phyloP scores from a whole-genome alignment of 1,140 invertebrate species.

The Popillia japonica region DNA sequence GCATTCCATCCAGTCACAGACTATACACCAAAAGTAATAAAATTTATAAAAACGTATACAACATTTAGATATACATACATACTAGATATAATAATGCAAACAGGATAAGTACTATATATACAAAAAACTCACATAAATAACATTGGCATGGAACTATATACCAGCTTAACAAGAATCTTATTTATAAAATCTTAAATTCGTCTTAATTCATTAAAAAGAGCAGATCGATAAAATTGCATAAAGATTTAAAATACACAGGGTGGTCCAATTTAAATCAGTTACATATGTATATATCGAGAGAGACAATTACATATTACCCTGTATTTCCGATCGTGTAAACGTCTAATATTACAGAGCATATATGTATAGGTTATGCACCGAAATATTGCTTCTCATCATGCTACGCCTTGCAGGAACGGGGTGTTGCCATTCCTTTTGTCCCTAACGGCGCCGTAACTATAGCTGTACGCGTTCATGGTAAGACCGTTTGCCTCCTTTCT shows the following conservation, averaged over 20 bases:
- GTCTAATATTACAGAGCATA: no score
- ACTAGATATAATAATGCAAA: background rate
- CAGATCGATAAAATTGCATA: background rate
- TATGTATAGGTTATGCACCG: no score
- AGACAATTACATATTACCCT: no score
- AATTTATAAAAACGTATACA: no score
- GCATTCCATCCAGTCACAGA: no score
- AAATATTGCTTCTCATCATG: constrained; percentile 7
- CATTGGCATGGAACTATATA: constrained; percentile 25
- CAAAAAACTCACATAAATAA: background rate
- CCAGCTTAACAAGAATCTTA: background rate
- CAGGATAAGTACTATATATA: background rate
- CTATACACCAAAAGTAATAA: no score
- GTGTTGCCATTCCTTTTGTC: constrained; percentile 57
- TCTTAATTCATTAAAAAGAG: background rate
- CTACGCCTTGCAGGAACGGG: constrained; percentile 31
- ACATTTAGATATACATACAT: no score
- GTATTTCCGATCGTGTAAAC: no score
- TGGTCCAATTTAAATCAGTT: no score
- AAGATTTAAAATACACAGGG: no score
- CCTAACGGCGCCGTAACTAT: constrained; percentile 63
- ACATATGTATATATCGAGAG: no score
- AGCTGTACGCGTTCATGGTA: constrained; percentile 64
- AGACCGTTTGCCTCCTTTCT: constrained; percentile 62
- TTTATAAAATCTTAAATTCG: background rate